phyloP scores from a whole-genome alignment of 2,888 invertebrate genomes.

The Xestia xanthographa region DNA sequence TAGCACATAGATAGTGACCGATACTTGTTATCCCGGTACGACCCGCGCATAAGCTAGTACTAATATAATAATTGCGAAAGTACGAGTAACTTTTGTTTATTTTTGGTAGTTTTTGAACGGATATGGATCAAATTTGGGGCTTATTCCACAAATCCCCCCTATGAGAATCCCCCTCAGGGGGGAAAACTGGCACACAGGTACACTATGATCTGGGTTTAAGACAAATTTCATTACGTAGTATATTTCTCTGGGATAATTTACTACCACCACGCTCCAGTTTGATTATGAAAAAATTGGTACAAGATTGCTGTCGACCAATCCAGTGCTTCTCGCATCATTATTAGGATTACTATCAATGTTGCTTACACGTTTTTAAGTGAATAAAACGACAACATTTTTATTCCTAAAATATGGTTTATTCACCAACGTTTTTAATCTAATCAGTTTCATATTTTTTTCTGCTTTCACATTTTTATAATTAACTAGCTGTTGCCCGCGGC shows the following conservation, averaged over 20 bases:
- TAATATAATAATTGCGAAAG: background rate
- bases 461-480: no score
- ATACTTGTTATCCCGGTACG: background rate
- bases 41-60: background rate
- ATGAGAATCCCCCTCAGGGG: no score
- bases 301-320: background rate
- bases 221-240: background rate
- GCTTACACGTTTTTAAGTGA: no score
- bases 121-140: no score
- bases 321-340: background rate
- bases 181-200: background rate
- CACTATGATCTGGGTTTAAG: background rate
- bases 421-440: background rate
- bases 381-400: background rate
- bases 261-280: background rate
- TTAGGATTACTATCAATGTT: background rate
- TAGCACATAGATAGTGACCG: background rate
- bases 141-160: no score
- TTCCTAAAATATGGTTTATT: background rate
- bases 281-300: background rate
- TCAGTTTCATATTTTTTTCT: background rate
- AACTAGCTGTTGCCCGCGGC: no score
- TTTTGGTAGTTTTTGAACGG: background rate
- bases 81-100: background rate
- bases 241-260: background rate